phyloP scores from a whole-genome alignment of 2,797 vertebrate genomes.

The Phoebastria nigripes region DNA sequence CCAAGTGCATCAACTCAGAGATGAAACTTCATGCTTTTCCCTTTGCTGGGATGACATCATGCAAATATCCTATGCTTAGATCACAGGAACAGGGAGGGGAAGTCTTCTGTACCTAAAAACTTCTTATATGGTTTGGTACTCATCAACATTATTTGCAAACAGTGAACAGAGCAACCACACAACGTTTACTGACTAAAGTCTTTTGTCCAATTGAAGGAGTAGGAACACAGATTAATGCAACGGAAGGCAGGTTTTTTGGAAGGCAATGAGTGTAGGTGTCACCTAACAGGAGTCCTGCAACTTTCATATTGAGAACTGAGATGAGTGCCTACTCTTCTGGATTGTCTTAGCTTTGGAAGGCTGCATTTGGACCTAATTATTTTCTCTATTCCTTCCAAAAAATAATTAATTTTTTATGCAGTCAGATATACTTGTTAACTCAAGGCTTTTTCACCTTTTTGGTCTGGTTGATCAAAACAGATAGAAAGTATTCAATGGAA shows the following conservation, averaged over 20 bases:
- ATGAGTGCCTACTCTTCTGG: neutral
- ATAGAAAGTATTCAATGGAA: neutral
- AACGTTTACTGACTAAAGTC: neutral
- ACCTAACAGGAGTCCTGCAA: neutral
- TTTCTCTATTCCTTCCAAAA: neutral
- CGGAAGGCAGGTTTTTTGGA: neutral
- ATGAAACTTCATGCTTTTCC: neutral
- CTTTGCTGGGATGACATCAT: neutral
- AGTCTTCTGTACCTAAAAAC: neutral
- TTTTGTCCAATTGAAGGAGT: neutral
- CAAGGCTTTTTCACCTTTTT: neutral
- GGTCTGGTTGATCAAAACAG: neutral
- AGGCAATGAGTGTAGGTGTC: neutral
- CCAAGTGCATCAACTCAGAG: neutral
- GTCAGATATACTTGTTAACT: neutral
- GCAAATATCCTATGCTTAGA: neutral
- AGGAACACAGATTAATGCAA: neutral
- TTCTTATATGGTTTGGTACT: neutral
- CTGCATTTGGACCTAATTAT: neutral
- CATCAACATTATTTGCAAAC: neutral
- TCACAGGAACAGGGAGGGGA: neutral
- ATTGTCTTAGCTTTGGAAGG: neutral
- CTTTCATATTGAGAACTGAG: neutral
- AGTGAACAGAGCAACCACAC: neutral
- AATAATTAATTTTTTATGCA: neutral